phyloP scores from a whole-genome alignment of 2,113 vertebrate genomes.

The Lucifuga dentata region DNA sequence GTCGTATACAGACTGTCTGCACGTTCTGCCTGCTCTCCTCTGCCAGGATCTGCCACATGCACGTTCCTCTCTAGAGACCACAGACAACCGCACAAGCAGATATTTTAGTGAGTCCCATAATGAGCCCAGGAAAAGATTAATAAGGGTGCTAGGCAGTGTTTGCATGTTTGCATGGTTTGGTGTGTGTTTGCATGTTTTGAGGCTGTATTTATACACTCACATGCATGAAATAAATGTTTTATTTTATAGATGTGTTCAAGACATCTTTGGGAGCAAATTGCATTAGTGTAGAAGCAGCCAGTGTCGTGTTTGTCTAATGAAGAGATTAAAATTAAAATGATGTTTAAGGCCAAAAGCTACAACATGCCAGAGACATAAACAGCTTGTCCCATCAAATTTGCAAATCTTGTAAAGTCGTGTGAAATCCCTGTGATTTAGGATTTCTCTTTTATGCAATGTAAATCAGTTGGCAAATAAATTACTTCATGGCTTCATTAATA shows the following conservation, averaged over 20 bases:
- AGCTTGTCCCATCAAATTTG: slow-evolving; percentile 71
- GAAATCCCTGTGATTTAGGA: slow-evolving; percentile 69
- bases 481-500: slow-evolving; percentile 75
- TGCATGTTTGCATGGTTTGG: slow-evolving; percentile 20
- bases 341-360: slow-evolving; percentile 64
- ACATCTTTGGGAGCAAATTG: slow-evolving; percentile 37
- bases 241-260: slow-evolving; percentile 36
- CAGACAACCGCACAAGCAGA: slow-evolving; percentile 57
- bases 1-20: slow-evolving; percentile 66
- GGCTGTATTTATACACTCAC: slow-evolving; percentile 29
- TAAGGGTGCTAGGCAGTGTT: slow-evolving; percentile 21
- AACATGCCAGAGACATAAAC: slow-evolving; percentile 62
- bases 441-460: slow-evolving; percentile 64
- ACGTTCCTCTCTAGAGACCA: slow-evolving; percentile 39
- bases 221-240: slow-evolving; percentile 29
- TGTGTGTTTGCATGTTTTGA: slow-evolving; percentile 35
- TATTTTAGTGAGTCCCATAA: slow-evolving; percentile 43
- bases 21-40: slow-evolving; percentile 31
- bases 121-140: slow-evolving; percentile 51
- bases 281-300: slow-evolving; percentile 44
- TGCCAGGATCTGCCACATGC: slow-evolving; percentile 34
- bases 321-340: slow-evolving; percentile 68
- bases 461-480: slow-evolving; percentile 77
- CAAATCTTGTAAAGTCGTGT: slow-evolving; percentile 66
- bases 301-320: slow-evolving; percentile 57